Conservation (phyloP, 2,113 vertebrate genomes). For the Engystomops pustulosus region DNA sequence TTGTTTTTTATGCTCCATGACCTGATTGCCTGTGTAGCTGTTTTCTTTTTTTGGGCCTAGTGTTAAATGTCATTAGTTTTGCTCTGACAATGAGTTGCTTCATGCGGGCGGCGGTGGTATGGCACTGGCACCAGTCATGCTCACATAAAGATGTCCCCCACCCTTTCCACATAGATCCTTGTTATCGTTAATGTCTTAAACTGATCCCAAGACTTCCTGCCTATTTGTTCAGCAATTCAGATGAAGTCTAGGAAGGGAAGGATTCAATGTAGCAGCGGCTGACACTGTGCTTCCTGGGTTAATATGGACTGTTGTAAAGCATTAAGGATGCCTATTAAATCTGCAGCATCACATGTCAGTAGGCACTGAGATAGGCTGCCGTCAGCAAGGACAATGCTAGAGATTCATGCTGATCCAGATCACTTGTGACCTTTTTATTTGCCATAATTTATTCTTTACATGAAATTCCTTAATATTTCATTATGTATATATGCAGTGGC, state of each 20-base stretch:
- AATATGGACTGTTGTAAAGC: slow-evolving; percentile 41
- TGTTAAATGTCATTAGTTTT: slow-evolving; percentile 36
- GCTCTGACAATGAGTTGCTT: slow-evolving; percentile 30
- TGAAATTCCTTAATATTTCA: too few species aligned
- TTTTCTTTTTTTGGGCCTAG: background rate
- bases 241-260: slow-evolving; percentile 37
- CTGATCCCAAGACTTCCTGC: slow-evolving; percentile 39
- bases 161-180: slow-evolving; percentile 13
- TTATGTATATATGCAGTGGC: too few species aligned
- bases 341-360: slow-evolving; percentile 42
- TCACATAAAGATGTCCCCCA: background rate
- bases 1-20: background rate
- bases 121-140: slow-evolving; percentile 29
- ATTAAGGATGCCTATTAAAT: slow-evolving; percentile 54
- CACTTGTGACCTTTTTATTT: too few species aligned
- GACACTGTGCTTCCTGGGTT: slow-evolving; percentile 57
- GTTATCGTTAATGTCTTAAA: slow-evolving; percentile 35
- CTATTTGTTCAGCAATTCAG: slow-evolving; percentile 33
- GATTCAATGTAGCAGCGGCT: slow-evolving; percentile 52
- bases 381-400: too few species aligned
- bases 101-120: background rate
- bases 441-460: too few species aligned
- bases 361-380: background rate
- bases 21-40: background rate
- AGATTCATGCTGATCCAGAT: too few species aligned